These are phyloP conservation scores for Tauraco hartlaubi DNA, from an alignment of 2,797 vertebrate species.

Conservation along the genomic window DNA sequence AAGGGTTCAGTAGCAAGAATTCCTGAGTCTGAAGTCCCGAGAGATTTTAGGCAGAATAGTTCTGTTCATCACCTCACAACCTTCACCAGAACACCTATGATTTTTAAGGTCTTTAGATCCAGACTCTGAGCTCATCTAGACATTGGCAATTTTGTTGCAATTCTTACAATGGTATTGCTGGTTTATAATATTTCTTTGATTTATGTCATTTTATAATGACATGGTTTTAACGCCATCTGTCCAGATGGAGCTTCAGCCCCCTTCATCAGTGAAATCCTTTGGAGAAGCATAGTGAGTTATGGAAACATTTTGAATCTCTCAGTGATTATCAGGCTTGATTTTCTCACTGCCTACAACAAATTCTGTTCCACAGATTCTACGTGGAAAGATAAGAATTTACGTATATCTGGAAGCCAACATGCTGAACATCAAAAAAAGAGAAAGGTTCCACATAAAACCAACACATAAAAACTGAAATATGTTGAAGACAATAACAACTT, in stretches of 20 bases:
- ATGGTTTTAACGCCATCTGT: neutral
- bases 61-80: neutral
- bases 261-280: neutral
- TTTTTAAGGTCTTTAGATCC: neutral
- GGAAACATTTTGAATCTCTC: neutral
- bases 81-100: accelerated
- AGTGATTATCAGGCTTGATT: neutral
- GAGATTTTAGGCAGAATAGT: neutral
- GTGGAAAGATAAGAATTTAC: neutral
- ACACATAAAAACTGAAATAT: neutral
- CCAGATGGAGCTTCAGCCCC: neutral
- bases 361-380: neutral
- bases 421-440: neutral
- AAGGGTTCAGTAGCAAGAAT: neutral
- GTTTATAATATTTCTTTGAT: neutral
- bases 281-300: neutral
- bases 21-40: neutral
- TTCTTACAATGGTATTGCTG: neutral
- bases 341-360: neutral
- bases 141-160: neutral
- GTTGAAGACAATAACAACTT: neutral
- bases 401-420: neutral
- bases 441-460: neutral
- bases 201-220: neutral
- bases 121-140: neutral